These are phyloP conservation scores for Leptoclinus maculatus DNA, from an alignment of 2,797 vertebrate species.

Conservation along the genomic window DNA sequence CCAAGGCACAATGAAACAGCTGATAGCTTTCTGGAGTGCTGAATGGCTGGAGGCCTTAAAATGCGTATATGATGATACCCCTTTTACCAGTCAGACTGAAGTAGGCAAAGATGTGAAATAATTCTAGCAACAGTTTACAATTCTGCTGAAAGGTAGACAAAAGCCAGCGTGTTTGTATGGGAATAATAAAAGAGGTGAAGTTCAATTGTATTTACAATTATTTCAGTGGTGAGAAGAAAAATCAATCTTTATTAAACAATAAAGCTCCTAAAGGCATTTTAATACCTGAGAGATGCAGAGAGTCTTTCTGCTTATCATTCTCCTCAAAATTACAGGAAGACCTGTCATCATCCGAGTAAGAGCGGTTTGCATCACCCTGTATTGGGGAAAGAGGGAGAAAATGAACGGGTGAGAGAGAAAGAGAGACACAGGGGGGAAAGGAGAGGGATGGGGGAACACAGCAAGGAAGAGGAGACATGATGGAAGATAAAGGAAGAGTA, in stretches of 20 bases:
- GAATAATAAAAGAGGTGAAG: background rate
- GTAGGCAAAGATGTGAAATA: background rate
- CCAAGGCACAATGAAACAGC: background rate
- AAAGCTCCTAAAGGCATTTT: background rate
- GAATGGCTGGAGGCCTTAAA: background rate
- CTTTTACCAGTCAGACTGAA: background rate
- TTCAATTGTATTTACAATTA: background rate
- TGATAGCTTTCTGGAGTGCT: background rate
- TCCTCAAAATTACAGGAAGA: conserved; percentile 95
- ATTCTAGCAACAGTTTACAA: background rate
- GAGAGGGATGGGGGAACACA: no score
- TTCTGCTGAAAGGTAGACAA: background rate
- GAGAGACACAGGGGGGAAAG: background rate
- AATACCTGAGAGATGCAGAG: conserved; percentile 90
- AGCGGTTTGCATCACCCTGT: conserved; percentile 97
- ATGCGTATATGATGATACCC: background rate
- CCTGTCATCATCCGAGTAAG: conserved; percentile 95
- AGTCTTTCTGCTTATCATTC: conserved; percentile 90
- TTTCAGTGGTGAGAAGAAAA: conserved; percentile 17
- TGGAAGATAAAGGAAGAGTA: background rate
- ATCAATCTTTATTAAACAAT: conserved; percentile 7
- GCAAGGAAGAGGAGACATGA: background rate
- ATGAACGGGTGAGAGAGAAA: background rate
- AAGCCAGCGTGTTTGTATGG: background rate
- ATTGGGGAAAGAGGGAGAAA: conserved; percentile 6